Conservation (phyloP, 2,888 invertebrate genomes). For the Steinernema scapterisci region DNA sequence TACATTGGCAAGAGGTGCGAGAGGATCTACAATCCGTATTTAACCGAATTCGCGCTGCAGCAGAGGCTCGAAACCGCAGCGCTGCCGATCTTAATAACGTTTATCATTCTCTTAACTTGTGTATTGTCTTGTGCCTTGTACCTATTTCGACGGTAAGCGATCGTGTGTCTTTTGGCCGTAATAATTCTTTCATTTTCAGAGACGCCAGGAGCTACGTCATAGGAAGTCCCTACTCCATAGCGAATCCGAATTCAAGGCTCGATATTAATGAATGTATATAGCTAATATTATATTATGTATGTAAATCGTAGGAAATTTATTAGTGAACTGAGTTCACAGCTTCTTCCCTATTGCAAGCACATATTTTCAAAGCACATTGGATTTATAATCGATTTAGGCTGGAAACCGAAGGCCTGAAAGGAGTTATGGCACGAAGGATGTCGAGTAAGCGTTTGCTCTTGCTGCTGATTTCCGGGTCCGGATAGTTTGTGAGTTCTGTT, state of each 20-base stretch:
- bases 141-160: constrained; percentile 13
- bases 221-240: neutral
- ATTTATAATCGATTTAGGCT: constrained; percentile 28
- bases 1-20: neutral
- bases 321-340: neutral
- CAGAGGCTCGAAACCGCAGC: constrained; percentile 21
- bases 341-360: neutral
- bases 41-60: constrained; percentile 15
- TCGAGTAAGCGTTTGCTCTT: constrained; percentile 52
- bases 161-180: neutral
- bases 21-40: neutral
- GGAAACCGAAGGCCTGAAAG: constrained; percentile 41
- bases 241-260: neutral
- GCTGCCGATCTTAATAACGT: neutral
- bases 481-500: constrained; percentile 41
- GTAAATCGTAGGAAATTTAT: neutral
- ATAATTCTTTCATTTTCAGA: neutral
- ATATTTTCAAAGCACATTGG: neutral
- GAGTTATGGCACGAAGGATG: constrained; percentile 44
- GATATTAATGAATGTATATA: constrained; percentile 23
- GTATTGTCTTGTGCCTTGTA: constrained; percentile 9
- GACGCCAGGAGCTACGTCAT: constrained; percentile 7
- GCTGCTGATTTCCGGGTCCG: constrained; percentile 52
- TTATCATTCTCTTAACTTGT: constrained; percentile 9
- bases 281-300: neutral